Evolutionary conservation across 2,797 vertebrate genomes (phyloP).

Genomic region (Hydrophis major): DNA sequence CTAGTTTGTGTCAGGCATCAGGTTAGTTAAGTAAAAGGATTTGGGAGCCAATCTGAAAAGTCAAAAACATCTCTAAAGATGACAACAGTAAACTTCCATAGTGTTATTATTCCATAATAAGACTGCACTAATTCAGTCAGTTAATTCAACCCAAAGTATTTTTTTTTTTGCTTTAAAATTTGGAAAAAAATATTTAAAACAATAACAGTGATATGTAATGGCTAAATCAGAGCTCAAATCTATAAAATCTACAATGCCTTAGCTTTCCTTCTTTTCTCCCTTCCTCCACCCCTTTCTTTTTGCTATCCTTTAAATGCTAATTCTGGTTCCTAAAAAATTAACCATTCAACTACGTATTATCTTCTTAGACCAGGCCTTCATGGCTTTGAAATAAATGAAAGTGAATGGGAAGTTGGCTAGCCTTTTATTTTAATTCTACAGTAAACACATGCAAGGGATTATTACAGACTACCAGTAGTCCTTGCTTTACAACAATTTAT

Average conservation of each 20-base stretch:
- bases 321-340: slow-evolving; percentile 39
- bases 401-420: not conserved
- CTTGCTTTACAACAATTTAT: not conserved
- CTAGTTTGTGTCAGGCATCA: not conserved
- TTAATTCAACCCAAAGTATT: not conserved
- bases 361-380: not conserved
- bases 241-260: not conserved
- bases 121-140: not conserved
- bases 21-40: not conserved
- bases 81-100: not conserved
- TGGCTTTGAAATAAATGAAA: not conserved
- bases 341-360: not conserved
- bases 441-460: not conserved
- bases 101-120: not conserved
- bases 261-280: not conserved
- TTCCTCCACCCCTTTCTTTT: not conserved
- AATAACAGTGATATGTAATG: not conserved
- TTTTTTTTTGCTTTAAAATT: not conserved
- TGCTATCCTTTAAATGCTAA: not conserved
- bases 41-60: not conserved
- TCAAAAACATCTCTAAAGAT: not conserved
- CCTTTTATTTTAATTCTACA: not conserved
- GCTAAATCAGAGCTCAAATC: not conserved
- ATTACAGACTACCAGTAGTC: not conserved
- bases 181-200: not conserved